These are phyloP conservation scores for Symphodus melops DNA, from an alignment of 2,113 vertebrate species.

Conservation along the genomic window DNA sequence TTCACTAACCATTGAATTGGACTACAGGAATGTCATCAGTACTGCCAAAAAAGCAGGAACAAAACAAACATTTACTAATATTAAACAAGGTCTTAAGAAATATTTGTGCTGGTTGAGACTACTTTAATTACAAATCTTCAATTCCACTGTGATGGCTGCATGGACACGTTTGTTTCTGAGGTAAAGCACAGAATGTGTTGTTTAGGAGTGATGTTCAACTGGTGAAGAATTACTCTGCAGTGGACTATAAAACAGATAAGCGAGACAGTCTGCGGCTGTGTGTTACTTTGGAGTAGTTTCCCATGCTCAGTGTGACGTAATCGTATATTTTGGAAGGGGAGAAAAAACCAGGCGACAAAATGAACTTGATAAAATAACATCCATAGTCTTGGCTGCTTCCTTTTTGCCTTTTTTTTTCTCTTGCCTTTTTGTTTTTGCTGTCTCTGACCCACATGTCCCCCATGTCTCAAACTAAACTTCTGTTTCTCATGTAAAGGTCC, in stretches of 20 bases:
- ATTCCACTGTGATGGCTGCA: neutral
- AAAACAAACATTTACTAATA: neutral
- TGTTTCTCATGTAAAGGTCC: constrained; percentile 32
- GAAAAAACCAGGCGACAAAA: constrained; percentile 70
- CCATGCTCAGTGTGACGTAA: constrained; percentile 81
- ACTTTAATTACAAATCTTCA: constrained; percentile 24
- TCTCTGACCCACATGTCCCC: constrained; percentile 59
- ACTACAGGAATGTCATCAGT: constrained; percentile 46
- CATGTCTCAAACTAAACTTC: constrained; percentile 35
- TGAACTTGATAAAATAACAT: constrained; percentile 81
- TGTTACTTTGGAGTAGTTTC: constrained; percentile 67
- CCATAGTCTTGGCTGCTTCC: constrained; percentile 72
- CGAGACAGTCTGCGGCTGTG: constrained; percentile 35
- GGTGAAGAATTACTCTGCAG: constrained; percentile 55
- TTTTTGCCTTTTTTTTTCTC: constrained; percentile 69
- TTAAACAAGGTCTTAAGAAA: constrained; percentile 13
- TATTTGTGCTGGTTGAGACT: constrained; percentile 1
- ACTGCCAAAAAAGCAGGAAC: constrained; percentile 13
- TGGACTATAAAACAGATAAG: constrained; percentile 47
- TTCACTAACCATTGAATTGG: constrained; percentile 25
- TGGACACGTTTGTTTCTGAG: constrained; percentile 16
- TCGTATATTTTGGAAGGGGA: constrained; percentile 82
- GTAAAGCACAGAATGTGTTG: constrained; percentile 15
- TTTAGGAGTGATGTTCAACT: constrained; percentile 32
- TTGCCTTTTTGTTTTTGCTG: constrained; percentile 68